These are phyloP conservation scores for Pseudopleuronectes americanus DNA, from an alignment of 2,797 vertebrate genomes.

Conservation along the genomic window DNA sequence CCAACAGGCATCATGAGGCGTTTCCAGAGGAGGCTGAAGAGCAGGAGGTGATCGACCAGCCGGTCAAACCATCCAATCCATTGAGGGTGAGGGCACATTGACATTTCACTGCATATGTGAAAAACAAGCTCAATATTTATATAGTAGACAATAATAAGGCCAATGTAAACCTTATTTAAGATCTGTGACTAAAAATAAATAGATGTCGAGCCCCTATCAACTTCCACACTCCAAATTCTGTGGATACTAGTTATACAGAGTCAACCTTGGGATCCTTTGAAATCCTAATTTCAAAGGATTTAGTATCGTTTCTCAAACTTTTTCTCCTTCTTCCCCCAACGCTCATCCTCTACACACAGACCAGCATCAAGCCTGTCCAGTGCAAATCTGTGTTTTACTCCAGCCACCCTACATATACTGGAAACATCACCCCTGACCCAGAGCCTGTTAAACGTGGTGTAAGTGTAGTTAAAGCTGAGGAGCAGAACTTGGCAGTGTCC, in stretches of 20 bases:
- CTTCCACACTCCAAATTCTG: too few relatives aligned
- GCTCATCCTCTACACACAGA: conserved; percentile 46
- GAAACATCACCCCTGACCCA: background rate
- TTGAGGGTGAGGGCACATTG: conserved; percentile 20
- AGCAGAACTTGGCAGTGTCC: background rate
- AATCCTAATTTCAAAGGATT: too few relatives aligned
- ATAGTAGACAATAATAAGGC: background rate
- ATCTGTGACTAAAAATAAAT: too few relatives aligned
- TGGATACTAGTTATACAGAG: too few relatives aligned
- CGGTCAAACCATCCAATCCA: background rate
- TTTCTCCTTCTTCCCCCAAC: conserved; percentile 56
- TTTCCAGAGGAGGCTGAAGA: conserved; percentile 52
- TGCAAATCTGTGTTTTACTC: background rate
- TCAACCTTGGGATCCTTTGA: too few relatives aligned
- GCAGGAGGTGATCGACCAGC: background rate
- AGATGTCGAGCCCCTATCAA: too few relatives aligned
- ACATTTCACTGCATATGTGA: too few relatives aligned
- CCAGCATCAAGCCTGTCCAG: background rate
- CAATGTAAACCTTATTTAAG: too few relatives aligned
- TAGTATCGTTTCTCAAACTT: background rate
- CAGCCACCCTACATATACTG: background rate
- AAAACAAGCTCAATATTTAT: background rate
- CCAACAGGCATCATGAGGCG: conserved; percentile 15
- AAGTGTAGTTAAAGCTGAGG: background rate
- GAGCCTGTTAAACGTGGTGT: background rate